Base-by-base conservation (phyloP, 2,888 invertebrate genomes). In the Pseudolycoriella hygida region DNA sequence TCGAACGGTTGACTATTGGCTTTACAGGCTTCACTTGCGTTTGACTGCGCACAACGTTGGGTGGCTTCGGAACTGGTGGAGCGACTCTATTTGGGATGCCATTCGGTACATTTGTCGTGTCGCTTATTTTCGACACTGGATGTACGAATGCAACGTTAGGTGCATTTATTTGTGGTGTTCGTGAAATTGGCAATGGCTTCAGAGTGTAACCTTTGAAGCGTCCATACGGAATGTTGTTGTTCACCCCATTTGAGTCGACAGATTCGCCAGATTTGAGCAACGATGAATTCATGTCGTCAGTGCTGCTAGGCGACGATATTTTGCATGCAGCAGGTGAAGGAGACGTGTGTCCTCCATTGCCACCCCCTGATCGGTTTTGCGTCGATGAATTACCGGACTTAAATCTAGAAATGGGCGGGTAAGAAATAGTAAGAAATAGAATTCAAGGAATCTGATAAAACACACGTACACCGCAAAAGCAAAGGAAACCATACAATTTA, bases 151-250 rank as follows among this genome's bases (percentile, higher is more conserved):
- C 74, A 1, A 74, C 74, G 53, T 74, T 74, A 15, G 62, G 59
- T 3, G 56, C 62, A 43, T 52, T 59, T 38, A 57, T 57, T 45
- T 58, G 58, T 46, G 55, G 56, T 20, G 46, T 47, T 17, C 45
- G 47, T 37, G 60, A 56, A 30, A 57, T 57, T 46, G 61, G 60
- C 20, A 66, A 52, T 1, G 66, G 66, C 12, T 63, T 61, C 40
- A 89, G 69, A 1, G 81, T 79, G 62, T 88, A 89, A 1, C 88
- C 88, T 63, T 84, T 85, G 66, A 86, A 87, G 55, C 86, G 82
- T 1, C 88, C 88, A 60, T 86, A 86, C n/a, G 25, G 15, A 11
- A 19, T 17, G 34, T 34, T 34, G 34, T 34, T 34, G 53, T 67
- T 67, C 52, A 64, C 54, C 41, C 67, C 64, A 1, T 69, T 67